A percentile compares a stretch with the other conserved stretches of the same genome.
Evolutionary conservation across 2,797 vertebrate genomes (phyloP).

Genomic region (Leontopithecus rosalia): DNA sequence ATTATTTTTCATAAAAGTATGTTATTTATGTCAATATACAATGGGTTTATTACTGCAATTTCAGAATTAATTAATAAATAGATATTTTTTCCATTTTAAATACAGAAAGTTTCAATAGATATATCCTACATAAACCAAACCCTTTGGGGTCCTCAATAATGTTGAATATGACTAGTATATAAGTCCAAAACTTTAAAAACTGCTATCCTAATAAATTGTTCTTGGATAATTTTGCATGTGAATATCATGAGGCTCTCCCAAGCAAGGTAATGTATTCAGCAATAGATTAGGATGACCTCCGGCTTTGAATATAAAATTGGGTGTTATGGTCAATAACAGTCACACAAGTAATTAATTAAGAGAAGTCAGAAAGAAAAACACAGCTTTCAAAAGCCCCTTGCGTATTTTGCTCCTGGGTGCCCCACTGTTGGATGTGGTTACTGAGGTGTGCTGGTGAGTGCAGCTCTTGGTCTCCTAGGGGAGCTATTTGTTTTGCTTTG

Average conservation of each 20-base stretch:
- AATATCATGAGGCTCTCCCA: neutral
- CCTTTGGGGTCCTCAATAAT: neutral
- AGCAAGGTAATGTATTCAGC: neutral
- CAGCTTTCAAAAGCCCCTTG: neutral
- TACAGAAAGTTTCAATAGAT: neutral
- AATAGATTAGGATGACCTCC: neutral
- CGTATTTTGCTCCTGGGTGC: neutral
- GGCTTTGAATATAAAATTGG: neutral
- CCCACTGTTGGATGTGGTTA: neutral
- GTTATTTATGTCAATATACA: neutral
- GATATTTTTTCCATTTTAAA: constrained; percentile 20
- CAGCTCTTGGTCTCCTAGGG: neutral
- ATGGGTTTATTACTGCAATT: neutral
- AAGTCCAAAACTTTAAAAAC: neutral
- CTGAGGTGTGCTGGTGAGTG: rapidly evolving
- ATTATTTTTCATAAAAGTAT: neutral
- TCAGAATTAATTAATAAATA: neutral
- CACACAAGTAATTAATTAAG: neutral
- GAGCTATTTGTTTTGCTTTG: neutral
- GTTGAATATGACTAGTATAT: neutral
- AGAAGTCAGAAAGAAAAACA: neutral
- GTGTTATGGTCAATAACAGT: neutral
- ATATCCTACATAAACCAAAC: neutral
- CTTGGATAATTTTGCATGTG: neutral
- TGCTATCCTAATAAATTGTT: neutral